Base-by-base conservation (phyloP, 2,888 invertebrate genomes). In the Dastarcus helophoroides region DNA sequence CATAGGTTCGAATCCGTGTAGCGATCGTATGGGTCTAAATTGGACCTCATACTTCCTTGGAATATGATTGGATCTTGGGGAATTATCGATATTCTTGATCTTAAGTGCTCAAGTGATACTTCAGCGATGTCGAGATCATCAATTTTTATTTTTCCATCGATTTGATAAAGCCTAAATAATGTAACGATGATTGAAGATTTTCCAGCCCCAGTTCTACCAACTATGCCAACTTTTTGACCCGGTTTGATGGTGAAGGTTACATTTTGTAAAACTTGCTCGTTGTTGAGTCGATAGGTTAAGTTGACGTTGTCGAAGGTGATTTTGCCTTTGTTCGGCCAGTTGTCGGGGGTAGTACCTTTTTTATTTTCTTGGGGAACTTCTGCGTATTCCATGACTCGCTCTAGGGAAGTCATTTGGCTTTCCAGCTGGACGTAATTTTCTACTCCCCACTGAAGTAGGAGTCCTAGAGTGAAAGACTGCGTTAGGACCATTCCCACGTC, bases 401-500 rank as follows among this genome's bases (percentile, higher is more conserved):
- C 94, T 0, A 93, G 90, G 7, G 84, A 80, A 3, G 85, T 88
- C 84, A 88, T 85, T 44, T 78, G 80, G 50, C 84, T 88, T 56
- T 62, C 62, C 4, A 60, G 57, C 56, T 93, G 91, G 0, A 91
- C 86, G 46, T 88, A 88, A 58, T 91, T 90, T 3, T 90, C 67
- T 14, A 74, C 65, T 2, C 67, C 69, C 68, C 70, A 73, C 48
- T 72, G 71, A 42, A 73, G 44, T 56, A 63, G 58, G 5, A 80
- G 79, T 0, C 81, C 80, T 34, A 85, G 67, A 1, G 75, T 73
- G 59, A 84, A 78, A n/a, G 81, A 78, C 53, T 84, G 81, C 0
- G 83, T 82, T 30, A 85, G 76, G 8, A 82, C 83, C 31, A 85
- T 56, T 11, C 82, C 85, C 2, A 85, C 81, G 47, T 77, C 73